These are phyloP conservation scores for Paelopatides confundens DNA, from an alignment of 53 echinoderm and acorn worm species.

Conservation along the genomic window DNA sequence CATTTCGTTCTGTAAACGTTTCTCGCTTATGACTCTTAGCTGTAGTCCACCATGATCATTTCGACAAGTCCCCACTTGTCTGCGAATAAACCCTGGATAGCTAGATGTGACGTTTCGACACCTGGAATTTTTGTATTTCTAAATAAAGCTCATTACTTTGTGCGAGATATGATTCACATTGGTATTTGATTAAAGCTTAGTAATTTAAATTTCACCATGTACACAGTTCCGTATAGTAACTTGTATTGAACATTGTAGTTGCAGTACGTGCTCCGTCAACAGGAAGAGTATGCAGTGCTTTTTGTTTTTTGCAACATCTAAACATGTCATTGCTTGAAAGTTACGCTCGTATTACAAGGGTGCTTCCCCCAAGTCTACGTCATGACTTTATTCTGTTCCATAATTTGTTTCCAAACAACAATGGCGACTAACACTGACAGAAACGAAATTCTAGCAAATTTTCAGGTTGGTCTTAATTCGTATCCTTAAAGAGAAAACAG, in stretches of 20 bases:
- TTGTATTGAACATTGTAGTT: neutral
- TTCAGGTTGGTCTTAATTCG: slow-evolving; percentile 71
- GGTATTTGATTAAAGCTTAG: no score
- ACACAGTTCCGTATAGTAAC: neutral
- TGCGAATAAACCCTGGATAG: neutral
- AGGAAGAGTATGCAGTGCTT: no score
- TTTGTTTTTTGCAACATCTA: no score
- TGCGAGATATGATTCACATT: neutral
- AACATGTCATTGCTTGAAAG: neutral
- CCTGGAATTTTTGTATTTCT: neutral
- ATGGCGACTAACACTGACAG: slow-evolving; percentile 99
- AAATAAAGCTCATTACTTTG: neutral
- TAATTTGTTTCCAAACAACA: slow-evolving; percentile 68
- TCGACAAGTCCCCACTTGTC: neutral
- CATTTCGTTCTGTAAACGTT: no score
- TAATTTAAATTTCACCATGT: slow-evolving; percentile 1
- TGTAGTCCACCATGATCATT: neutral
- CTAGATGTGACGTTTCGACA: neutral
- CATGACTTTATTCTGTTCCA: neutral
- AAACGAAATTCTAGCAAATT: slow-evolving; percentile 89
- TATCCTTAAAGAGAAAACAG: neutral
- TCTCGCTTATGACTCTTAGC: no score
- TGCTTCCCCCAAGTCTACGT: slow-evolving; percentile 33
- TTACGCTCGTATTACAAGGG: slow-evolving; percentile 7
- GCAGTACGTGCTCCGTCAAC: no score